Percentiles rank a stretch among this genome's conserved stretches.
phyloP scores from a whole-genome alignment of 2,888 invertebrate species.

The Diarsia brunnea region DNA sequence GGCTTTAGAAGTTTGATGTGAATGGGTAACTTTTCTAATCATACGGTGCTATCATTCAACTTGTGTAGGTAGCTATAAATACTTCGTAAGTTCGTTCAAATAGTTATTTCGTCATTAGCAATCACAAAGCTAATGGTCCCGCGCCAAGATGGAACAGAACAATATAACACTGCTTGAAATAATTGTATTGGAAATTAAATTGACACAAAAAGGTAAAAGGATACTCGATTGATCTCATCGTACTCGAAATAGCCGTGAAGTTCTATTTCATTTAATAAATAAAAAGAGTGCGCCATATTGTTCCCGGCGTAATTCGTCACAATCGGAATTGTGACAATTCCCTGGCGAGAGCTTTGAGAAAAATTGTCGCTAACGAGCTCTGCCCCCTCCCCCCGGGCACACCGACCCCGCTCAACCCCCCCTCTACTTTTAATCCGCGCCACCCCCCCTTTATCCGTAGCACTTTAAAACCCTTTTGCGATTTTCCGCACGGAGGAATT shows the following conservation, averaged over 20 bases:
- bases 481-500: conserved; percentile 86
- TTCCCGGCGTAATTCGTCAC: conserved; percentile 87
- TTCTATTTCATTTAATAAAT: conserved; percentile 81
- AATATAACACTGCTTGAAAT: conserved; percentile 14
- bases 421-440: conserved; percentile 83
- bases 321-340: conserved; percentile 89
- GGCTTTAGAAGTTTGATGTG: conserved; percentile 16
- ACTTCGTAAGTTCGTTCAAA: not conserved
- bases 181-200: conserved; percentile 25
- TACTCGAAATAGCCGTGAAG: conserved; percentile 63
- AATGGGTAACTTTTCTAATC: conserved; percentile 23
- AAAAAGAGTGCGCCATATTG: conserved; percentile 78
- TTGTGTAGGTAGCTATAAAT: not conserved
- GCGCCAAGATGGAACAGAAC: not conserved
- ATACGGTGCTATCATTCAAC: not conserved
- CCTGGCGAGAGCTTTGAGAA: conserved; percentile 88
- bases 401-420: conserved; percentile 64
- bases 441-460: conserved; percentile 81
- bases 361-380: conserved; percentile 90
- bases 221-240: conserved; percentile 55
- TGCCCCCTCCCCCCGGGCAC: conserved; percentile 65
- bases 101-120: not conserved
- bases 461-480: conserved; percentile 90
- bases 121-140: not conserved
- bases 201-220: conserved; percentile 3